Evolutionary conservation across 2,888 invertebrate genomes (phyloP).

Genomic region (Dromius quadrimaculatus): DNA sequence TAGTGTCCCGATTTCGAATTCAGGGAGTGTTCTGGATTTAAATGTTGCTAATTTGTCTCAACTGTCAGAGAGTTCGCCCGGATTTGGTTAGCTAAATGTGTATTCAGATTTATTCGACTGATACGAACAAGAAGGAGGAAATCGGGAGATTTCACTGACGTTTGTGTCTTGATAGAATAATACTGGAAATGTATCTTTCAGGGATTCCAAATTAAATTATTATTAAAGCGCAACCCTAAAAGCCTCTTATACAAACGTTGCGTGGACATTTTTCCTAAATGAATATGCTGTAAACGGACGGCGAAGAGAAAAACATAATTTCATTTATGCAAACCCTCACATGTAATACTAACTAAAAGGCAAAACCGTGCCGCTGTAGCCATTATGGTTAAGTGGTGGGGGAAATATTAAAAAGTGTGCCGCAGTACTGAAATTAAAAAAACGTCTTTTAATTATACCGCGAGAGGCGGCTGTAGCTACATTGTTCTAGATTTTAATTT

Average conservation of each 20-base stretch:
- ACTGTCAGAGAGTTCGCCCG: conserved; percentile 29
- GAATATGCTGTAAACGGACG: conserved; percentile 26
- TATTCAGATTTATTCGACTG: conserved; percentile 24
- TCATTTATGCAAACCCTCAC: conserved; percentile 44
- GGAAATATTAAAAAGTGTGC: conserved; percentile 30
- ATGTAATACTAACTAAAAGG: conserved; percentile 44
- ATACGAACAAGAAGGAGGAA: too few species aligned
- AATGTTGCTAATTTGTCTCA: conserved; percentile 35
- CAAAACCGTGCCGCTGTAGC: conserved; percentile 14
- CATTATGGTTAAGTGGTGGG: conserved; percentile 31
- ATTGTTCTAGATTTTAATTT: too few species aligned
- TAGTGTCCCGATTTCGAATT: conserved; percentile 32
- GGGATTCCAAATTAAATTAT: background rate
- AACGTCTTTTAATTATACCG: conserved; percentile 28
- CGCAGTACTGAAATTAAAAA: conserved; percentile 19
- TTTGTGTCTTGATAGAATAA: too few species aligned
- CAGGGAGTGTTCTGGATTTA: conserved; percentile 27
- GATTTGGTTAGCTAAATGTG: conserved; percentile 34
- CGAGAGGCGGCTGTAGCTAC: background rate
- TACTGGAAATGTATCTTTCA: too few species aligned
- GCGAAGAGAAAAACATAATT: conserved; percentile 28
- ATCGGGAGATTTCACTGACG: too few species aligned
- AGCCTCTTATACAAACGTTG: conserved; percentile 3
- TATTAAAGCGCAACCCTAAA: too few species aligned
- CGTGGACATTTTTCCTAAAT: conserved; percentile 27